Evolutionary conservation across 1,140 invertebrate species (phyloP).

Genomic region (Polypedilum vanderplanki): DNA sequence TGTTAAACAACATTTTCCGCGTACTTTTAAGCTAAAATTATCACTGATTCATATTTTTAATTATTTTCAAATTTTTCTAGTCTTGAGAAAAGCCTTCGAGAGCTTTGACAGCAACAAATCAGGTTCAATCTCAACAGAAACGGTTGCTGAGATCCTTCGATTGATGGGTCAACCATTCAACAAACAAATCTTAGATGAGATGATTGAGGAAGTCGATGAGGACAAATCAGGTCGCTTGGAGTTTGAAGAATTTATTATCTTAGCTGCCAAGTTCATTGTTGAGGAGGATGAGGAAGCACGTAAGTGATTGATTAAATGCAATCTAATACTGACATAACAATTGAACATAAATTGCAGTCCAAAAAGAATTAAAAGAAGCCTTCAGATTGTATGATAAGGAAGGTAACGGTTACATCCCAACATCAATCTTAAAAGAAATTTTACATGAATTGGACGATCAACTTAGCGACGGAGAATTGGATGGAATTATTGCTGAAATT

Average conservation of each 20-base stretch:
- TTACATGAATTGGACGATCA: conserved; percentile 87
- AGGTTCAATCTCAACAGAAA: conserved; percentile 87
- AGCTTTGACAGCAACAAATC: conserved; percentile 92
- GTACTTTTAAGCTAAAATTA: no score
- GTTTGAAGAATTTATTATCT: conserved; percentile 89
- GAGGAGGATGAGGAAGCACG: conserved; percentile 86
- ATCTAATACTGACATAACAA: not conserved
- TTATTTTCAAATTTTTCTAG: conserved; percentile 49
- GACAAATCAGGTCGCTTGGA: conserved; percentile 92
- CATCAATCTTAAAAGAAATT: conserved; percentile 84
- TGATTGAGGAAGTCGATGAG: conserved; percentile 92
- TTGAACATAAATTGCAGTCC: conserved; percentile 46
- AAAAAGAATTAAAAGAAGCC: conserved; percentile 87
- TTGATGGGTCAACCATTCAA: conserved; percentile 95
- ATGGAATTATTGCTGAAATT: conserved; percentile 95
- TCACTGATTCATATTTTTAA: not conserved
- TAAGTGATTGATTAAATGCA: not conserved
- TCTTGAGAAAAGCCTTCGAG: conserved; percentile 90
- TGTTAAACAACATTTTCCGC: no score
- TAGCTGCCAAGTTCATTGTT: conserved; percentile 90
- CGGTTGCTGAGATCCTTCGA: conserved; percentile 88
- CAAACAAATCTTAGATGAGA: conserved; percentile 86
- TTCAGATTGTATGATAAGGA: conserved; percentile 84
- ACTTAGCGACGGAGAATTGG: conserved; percentile 82
- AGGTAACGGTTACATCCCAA: conserved; percentile 93